Evolutionary conservation across 2,113 vertebrate species (phyloP), one percentile per base, ranked within the genome.

Genomic region (Clarias macrocephalus): DNA sequence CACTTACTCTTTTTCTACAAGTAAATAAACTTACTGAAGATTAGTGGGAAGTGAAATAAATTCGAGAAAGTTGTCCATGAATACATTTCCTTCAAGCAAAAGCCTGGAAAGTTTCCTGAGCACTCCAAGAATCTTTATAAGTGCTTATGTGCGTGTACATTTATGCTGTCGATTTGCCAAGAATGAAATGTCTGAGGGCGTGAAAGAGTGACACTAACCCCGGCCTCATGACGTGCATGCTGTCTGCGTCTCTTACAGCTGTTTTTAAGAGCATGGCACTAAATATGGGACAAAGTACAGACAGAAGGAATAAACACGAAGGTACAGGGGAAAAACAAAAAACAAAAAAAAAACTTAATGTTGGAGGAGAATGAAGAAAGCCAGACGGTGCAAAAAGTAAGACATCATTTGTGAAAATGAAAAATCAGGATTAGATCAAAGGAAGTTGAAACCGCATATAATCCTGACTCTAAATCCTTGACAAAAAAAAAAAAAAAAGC

Each of bases 151-250:
- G 42, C 62, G 28, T 72, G 48, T 73, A 25, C 30, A 48, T 82
- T 84, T 19, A 42, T 73, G 28, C 63, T 79, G 85, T 86, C 85
- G 77, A 30, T 21, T 1, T 56, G 28, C 68, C 68, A 52, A 52
- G 42, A 48, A 5, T 23, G 60, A 68, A 70, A 48, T 56, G 80
- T 88, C 84, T 86, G 86, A 68, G 54, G 82, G 87, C n/a, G 59
- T 80, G 76, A 90, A 86, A 84, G 75, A 88, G 70, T 66, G 80
- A 90, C 68, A 82, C 65, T 2, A 42, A 37, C 77, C 37, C 56
- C 11, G 6, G 62, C n/a, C 66, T 83, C n/a, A 54, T 3, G 19
- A 48, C 62, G 73, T 57, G 48, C 54, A 85, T 63, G 73, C 84
- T 88, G 89, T 75, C 83, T 79, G 72, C 9, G 21, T 63, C 80